Percentiles rank a stretch among this genome's conserved stretches.
Conservation (phyloP, 1,140 invertebrate species). For the Drosophila pseudoananassae region DNA sequence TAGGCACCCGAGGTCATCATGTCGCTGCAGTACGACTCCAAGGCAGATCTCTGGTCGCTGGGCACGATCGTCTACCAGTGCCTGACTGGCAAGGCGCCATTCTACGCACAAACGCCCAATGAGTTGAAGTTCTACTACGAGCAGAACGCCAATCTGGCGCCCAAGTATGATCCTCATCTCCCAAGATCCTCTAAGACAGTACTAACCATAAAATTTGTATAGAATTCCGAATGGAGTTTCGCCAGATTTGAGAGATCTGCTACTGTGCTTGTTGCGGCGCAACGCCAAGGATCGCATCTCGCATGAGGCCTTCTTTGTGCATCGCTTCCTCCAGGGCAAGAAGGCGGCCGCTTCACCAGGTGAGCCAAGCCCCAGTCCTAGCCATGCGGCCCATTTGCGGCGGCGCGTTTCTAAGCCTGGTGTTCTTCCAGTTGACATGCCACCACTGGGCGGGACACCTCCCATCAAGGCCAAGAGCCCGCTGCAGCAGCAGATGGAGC, state of each 20-base stretch:
- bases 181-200: neutral
- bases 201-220: slow-evolving; percentile 39
- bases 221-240: slow-evolving; percentile 97
- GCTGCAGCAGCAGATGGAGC: slow-evolving; percentile 74
- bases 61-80: slow-evolving; percentile 99
- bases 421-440: slow-evolving; percentile 71
- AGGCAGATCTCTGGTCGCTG: slow-evolving; percentile 99
- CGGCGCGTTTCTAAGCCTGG: slow-evolving; percentile 19
- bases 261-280: slow-evolving; percentile 94
- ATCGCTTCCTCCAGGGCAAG: slow-evolving; percentile 93
- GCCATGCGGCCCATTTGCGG: slow-evolving; percentile 7
- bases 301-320: slow-evolving; percentile 97
- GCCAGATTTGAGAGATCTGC: slow-evolving; percentile 93
- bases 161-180: slow-evolving; percentile 89
- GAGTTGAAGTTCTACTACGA: slow-evolving; percentile 99
- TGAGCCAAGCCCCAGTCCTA: slow-evolving; percentile 31
- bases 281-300: slow-evolving; percentile 98
- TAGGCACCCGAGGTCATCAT: slow-evolving; percentile 99
- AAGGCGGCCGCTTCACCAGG: slow-evolving; percentile 84
- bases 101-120: slow-evolving; percentile 99
- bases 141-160: slow-evolving; percentile 96
- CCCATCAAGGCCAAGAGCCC: slow-evolving; percentile 79
- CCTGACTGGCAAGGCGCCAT: slow-evolving; percentile 98
- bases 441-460: slow-evolving; percentile 69
- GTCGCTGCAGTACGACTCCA: slow-evolving; percentile 99